Evolutionary conservation across 1,140 invertebrate genomes (phyloP), one percentile per base, ranked within the genome.

Genomic region (Apis dorsata): DNA sequence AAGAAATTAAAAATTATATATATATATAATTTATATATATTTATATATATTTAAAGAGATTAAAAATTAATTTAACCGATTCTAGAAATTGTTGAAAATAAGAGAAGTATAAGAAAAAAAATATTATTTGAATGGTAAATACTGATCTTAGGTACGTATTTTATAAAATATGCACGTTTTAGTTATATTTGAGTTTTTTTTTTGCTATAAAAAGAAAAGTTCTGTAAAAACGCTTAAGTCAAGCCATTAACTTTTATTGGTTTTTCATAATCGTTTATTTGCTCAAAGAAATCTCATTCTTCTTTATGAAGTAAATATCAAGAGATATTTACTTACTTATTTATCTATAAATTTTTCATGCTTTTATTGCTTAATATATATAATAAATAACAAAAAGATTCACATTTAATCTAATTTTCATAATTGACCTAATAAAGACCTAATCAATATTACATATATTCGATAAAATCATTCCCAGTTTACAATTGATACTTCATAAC

Each of bases 231-330:
- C 17, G 21, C 8, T 49, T 59, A 70, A 51, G 69, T 55, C 28
- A 34, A 44, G 5, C 9, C 34, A 69, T 78, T 78, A 69, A 78
- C 28, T 69, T 78, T 69, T 69, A 78, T 69, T 49, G 28, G 13
- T 68, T 57, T 57, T 8, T 51, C 4, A 21, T 24, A 13, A 2
- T 10, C 15, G 34, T 55, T 3, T 17, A 13, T 17, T 28, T 17
- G 34, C 24, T 77, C 21, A n/a, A 78, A 66, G 19, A 15, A 66
- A 21, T 17, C 24, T 2, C 34, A 19, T 79, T 60, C 17, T 60
- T 15, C 10, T 1, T 44, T 15, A 2, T 3, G 28, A 69, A 7
- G 9, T 17, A n/a, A 10, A 62, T 62, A 34, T 51, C 17, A 49
- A 44, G 34, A 70, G 15, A 69, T 13, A 7, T 24, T 55, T 19